These are phyloP conservation scores for Scomber scombrus DNA, from an alignment of 2,113 vertebrate species.

Conservation along the genomic window DNA sequence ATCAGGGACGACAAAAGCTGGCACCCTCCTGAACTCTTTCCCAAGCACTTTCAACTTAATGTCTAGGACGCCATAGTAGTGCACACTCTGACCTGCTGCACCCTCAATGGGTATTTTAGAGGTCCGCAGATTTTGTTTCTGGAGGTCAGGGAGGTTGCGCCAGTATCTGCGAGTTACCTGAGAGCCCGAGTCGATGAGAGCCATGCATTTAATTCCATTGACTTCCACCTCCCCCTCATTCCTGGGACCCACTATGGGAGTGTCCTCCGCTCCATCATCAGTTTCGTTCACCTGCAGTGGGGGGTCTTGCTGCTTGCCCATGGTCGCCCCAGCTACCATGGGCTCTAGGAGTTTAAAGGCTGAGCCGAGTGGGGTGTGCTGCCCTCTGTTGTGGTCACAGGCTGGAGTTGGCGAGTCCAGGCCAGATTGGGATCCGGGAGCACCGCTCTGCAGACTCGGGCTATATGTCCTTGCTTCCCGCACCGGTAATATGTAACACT, in stretches of 20 bases:
- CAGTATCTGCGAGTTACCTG: constrained; percentile 12
- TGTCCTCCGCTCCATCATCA: not conserved
- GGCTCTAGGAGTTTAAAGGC: constrained; percentile 39
- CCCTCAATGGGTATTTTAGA: constrained; percentile 32
- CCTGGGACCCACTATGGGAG: constrained; percentile 23
- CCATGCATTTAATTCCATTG: constrained; percentile 27
- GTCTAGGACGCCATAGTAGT: constrained; percentile 18
- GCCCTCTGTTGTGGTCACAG: not conserved
- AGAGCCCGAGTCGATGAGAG: constrained; percentile 35
- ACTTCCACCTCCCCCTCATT: constrained; percentile 43
- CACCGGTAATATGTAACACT: constrained; percentile 13
- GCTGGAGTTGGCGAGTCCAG: not conserved
- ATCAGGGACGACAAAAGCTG: constrained; percentile 29
- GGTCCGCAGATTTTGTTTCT: not conserved
- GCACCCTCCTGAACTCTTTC: not conserved
- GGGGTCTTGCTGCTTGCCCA: constrained; percentile 17
- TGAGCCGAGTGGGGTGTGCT: not conserved
- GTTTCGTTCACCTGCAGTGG: not conserved
- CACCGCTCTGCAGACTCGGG: not conserved
- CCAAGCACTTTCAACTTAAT: not conserved
- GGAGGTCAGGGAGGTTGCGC: not conserved
- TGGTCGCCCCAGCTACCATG: constrained; percentile 21
- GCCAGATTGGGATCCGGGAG: not conserved
- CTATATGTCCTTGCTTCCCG: constrained; percentile 24
- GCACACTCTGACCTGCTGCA: not conserved